Base-by-base conservation (phyloP, 2,888 invertebrate genomes). In the Sepioteuthis lessoniana region DNA sequence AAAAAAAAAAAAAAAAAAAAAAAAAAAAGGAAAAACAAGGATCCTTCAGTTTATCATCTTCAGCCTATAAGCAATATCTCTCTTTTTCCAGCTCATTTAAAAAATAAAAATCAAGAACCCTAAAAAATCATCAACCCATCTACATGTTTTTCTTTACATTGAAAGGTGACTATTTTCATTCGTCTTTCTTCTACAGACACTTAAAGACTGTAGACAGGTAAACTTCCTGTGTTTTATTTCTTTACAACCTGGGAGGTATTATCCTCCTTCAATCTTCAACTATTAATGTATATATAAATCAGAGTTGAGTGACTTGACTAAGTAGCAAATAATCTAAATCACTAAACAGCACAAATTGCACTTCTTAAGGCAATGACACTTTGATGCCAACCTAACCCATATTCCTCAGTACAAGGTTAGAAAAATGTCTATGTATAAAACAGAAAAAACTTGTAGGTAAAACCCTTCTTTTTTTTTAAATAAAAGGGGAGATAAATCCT, bases 221-320 rank as follows among this genome's bases (percentile, higher is more conserved):
- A 76, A 76, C 76, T n/a, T 76, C 76, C 76, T 76, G 76, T 35
- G 76, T 76, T 76, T 76, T n/a, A 76, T 76, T 76, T 76, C 76
- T 16, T 76, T n/a, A n/a, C 76, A 76, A 16, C 16, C n/a, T 35
- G 76, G 76, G 76, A 76, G 76, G n/a, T 76, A 76, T 76, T 76
- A 35, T n/a, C n/a, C 25, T 76, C 19, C n/a, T 76, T 35, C 16
- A 76, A 13, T 76, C 35, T 35, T 35, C 76, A 76, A n/a, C 76
- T 76, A n/a, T 76, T 76, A 76, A 76, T 76, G 76, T 35, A 76
- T n/a, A n/a, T n/a, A 76, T 76, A 76, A 76, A 76, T 76, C 76
- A 76, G 76, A 16, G 76, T n/a, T 35, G n/a, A 76, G 76, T 76
- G 76, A 76, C 76, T 76, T 76, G 76, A n/a, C 76, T 16, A 76